Evolutionary conservation across 2,888 invertebrate genomes (phyloP).

Genomic region (Mimumesa dahlbomi): DNA sequence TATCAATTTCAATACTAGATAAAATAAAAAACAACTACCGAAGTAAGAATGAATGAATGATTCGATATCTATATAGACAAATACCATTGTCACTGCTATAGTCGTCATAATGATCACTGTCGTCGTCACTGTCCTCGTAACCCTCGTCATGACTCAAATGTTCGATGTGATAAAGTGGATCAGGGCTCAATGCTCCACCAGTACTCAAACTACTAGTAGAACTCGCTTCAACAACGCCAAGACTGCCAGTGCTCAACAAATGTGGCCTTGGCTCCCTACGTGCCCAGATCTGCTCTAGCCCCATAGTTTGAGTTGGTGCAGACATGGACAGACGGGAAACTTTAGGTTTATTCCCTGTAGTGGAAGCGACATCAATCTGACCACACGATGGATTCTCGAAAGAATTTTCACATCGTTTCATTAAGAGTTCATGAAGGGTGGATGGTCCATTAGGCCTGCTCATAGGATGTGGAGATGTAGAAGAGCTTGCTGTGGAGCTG

Average conservation of each 20-base stretch:
- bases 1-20: constrained; percentile 13
- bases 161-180: constrained; percentile 83
- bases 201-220: constrained; percentile 91
- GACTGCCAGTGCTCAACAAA: constrained; percentile 90
- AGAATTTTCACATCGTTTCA: constrained; percentile 84
- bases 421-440: constrained; percentile 85
- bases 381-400: constrained; percentile 71
- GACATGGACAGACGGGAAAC: constrained; percentile 90
- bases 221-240: constrained; percentile 87
- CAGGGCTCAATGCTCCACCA: constrained; percentile 91
- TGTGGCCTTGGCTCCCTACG: constrained; percentile 93
- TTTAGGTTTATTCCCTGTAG: constrained; percentile 77
- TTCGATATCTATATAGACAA: constrained; percentile 10
- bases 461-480: constrained; percentile 77
- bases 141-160: constrained; percentile 91
- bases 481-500: constrained; percentile 78
- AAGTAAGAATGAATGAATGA: too few relatives aligned
- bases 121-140: constrained; percentile 90
- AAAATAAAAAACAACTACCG: too few relatives aligned
- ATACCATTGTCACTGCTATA: constrained; percentile 90
- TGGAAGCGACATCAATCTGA: constrained; percentile 61
- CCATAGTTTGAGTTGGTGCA: constrained; percentile 90
- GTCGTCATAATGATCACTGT: constrained; percentile 93
- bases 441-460: constrained; percentile 75
- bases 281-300: constrained; percentile 92